Base-by-base conservation (phyloP, 2,113 vertebrate genomes). In the Ochotona princeps region DNA sequence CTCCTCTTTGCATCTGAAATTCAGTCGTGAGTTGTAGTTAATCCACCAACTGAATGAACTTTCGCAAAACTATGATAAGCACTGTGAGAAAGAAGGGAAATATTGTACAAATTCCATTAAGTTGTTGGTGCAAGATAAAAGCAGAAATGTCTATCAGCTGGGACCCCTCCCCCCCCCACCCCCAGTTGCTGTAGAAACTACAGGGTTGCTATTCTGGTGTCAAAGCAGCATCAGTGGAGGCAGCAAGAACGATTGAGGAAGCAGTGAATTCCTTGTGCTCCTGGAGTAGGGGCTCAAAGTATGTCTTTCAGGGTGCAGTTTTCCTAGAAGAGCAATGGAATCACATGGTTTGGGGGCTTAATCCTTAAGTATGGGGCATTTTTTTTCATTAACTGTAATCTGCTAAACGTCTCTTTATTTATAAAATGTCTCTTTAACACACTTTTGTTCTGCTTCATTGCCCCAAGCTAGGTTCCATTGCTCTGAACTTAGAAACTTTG, bases 391-490 rank as follows among this genome's bases (percentile, higher is more conserved):
- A 7, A 79, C 83, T 80, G 12, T 79, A n/a, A 74, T 89, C 65
- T 70, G 49, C 11, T 88, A 66, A 87, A 18, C 90, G 61, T 23
- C 25, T 87, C 72, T 92, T 69, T 21, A 57, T 6, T 44, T 44
- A 44, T 44, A 4, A 44, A 44, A 23, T 92, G 61, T 23, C 25
- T 87, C 72, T 92, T 69, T 21, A 63, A 85, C 65, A 93, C 74
- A 76, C 30, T 69, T 0, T 20, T 74, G 85, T 82, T 92, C 75
- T 86, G 57, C 47, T 94, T 83, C 78, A 70, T 90, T 23, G 3
- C 75, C 26, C 21, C 81, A 32, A 94, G 4, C 32, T 76, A 73
- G 57, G 6, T 95, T 79, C 70, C 78, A 25, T 63, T 95, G 32
- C 54, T 81, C 90, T 26, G 21, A 86, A 74, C 65, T 44, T 74